These are phyloP conservation scores for Panopea generosa DNA, from an alignment of 2,888 invertebrate genomes.

Conservation along the genomic window DNA sequence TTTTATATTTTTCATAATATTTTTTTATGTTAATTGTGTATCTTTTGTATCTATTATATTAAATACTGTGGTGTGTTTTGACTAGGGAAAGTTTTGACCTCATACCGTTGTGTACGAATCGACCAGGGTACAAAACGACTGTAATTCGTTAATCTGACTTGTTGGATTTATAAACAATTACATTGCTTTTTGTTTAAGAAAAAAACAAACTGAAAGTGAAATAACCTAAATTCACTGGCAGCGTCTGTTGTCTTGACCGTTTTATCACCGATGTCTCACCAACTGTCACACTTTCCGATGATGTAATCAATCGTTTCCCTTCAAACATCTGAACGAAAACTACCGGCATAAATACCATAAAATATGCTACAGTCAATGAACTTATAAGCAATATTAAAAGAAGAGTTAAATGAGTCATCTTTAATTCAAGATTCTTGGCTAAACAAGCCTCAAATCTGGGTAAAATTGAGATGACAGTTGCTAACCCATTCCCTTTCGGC, in stretches of 20 bases:
- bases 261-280: conserved; percentile 41
- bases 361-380: conserved; percentile 63
- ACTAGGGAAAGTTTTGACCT: no score
- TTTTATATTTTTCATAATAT: no score
- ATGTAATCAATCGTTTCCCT: conserved; percentile 47
- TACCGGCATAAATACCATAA: conserved; percentile 50
- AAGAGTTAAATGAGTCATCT: conserved; percentile 55
- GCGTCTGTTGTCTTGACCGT: conserved; percentile 58
- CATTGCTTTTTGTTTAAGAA: no score
- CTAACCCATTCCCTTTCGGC: conserved; percentile 42
- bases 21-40: no score
- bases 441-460: conserved; percentile 38
- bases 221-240: conserved; percentile 68
- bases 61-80: no score
- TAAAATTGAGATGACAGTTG: conserved; percentile 48
- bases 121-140: no score
- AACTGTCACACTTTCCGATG: conserved; percentile 2
- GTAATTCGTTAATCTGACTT: no score
- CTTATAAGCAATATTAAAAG: conserved; percentile 52
- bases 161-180: no score
- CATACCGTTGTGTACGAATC: no score
- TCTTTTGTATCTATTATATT: no score
- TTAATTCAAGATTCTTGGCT: conserved; percentile 32
- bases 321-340: conserved; percentile 51
- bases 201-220: no score